A percentile compares a stretch with the other conserved stretches of the same genome.
Conservation (phyloP, 2,888 invertebrate genomes). For the Brachylomia viminalis region DNA sequence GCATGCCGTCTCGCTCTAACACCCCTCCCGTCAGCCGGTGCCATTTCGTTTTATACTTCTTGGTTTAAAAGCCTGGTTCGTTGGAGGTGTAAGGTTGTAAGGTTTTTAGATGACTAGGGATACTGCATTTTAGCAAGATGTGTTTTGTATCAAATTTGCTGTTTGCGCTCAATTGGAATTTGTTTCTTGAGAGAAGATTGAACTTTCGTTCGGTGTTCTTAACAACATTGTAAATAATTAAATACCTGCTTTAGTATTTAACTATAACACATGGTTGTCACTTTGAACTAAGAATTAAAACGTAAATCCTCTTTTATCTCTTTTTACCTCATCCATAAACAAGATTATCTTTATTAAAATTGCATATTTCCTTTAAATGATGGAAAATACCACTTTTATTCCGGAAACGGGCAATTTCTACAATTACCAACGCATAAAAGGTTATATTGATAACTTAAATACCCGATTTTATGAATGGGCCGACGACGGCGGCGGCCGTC, state of each 20-base stretch:
- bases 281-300: conserved; percentile 10
- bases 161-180: conserved; percentile 12
- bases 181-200: not conserved
- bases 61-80: conserved; percentile 63
- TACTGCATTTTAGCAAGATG: conserved; percentile 34
- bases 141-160: not conserved
- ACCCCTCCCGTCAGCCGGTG: conserved; percentile 70
- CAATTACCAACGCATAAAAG: conserved; percentile 48
- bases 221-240: conserved; percentile 9
- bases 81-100: conserved; percentile 63
- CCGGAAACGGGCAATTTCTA: conserved; percentile 48
- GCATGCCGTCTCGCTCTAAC: conserved; percentile 68
- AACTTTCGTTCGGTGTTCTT: not conserved
- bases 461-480: conserved; percentile 56
- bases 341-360: conserved; percentile 1
- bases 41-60: conserved; percentile 69
- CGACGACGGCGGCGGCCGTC: conserved; percentile 36
- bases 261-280: conserved; percentile 19
- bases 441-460: conserved; percentile 47
- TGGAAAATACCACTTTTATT: conserved; percentile 18
- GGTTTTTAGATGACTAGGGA: conserved; percentile 55
- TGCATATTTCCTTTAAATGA: conserved; percentile 15
- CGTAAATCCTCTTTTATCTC: conserved; percentile 11
- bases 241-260: conserved; percentile 20
- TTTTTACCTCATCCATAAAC: conserved; percentile 20